A percentile compares a stretch with the other conserved stretches of the same genome.
These are phyloP conservation scores for Bryconaethiops microstoma DNA, from an alignment of 2,797 vertebrate genomes.

Conservation along the genomic window DNA sequence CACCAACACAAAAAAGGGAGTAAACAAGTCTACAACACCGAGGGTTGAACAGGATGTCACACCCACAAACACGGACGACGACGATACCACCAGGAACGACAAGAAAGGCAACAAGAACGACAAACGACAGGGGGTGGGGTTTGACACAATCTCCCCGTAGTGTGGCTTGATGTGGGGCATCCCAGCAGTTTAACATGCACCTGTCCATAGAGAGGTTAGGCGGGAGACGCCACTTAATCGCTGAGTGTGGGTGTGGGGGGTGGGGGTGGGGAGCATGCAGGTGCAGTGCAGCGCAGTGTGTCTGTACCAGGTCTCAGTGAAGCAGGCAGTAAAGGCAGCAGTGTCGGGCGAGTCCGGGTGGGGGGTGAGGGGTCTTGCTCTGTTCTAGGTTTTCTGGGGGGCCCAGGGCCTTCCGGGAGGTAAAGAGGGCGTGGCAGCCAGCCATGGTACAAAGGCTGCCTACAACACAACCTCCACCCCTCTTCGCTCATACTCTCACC, in stretches of 20 bases:
- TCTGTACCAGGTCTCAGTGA: conserved; percentile 69
- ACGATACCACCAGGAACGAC: conserved; percentile 62
- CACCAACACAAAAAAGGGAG: conserved; percentile 58
- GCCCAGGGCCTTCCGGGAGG: conserved; percentile 60
- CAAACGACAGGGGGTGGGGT: conserved; percentile 77
- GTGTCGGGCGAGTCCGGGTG: conserved; percentile 66
- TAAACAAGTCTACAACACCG: conserved; percentile 60
- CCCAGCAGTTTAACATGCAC: conserved; percentile 89
- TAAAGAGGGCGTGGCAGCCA: conserved; percentile 55
- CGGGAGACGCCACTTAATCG: conserved; percentile 70
- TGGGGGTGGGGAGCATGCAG: conserved; percentile 59
- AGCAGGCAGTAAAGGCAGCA: conserved; percentile 67
- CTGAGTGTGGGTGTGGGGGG: conserved; percentile 64
- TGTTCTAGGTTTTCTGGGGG: conserved; percentile 65
- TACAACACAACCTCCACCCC: conserved; percentile 62
- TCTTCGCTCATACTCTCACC: conserved; percentile 65
- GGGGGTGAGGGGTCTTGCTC: conserved; percentile 65
- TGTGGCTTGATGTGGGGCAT: conserved; percentile 91
- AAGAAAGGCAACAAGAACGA: conserved; percentile 61
- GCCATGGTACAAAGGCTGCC: conserved; percentile 53
- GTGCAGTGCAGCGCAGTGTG: conserved; percentile 80
- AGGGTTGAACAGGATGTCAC: conserved; percentile 61
- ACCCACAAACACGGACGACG: conserved; percentile 62
- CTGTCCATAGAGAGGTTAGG: conserved; percentile 75
- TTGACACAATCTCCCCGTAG: conserved; percentile 83